These are phyloP conservation scores for Bolborhynchus lineola DNA, from an alignment of 2,113 vertebrate genomes.

Conservation along the genomic window DNA sequence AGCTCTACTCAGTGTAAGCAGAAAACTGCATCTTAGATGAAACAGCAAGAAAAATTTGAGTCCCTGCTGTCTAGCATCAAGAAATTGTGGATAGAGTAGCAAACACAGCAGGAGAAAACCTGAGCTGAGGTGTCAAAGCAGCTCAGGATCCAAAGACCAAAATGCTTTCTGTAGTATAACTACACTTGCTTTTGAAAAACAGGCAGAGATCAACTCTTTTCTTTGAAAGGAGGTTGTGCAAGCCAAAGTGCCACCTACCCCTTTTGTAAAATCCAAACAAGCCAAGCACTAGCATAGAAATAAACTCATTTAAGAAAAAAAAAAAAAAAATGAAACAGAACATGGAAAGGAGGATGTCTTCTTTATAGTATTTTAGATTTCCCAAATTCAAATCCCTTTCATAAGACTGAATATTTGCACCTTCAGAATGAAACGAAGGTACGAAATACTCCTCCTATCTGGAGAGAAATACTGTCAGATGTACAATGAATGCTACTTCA, in stretches of 20 bases:
- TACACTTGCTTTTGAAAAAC: not conserved
- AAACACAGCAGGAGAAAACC: not conserved
- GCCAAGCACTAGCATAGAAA: not conserved
- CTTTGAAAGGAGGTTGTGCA: not conserved
- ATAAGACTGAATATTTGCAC: not conserved
- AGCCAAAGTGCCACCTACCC: not conserved
- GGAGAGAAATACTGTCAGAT: not conserved
- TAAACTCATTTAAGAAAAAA: not conserved
- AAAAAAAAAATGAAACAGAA: no score
- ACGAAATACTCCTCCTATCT: not conserved
- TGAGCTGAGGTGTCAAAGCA: not conserved
- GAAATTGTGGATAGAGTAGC: not conserved
- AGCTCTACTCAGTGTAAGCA: not conserved
- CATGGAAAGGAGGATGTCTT: not conserved
- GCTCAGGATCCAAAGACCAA: not conserved
- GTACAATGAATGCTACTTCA: conserved; percentile 10
- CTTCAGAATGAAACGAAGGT: not conserved
- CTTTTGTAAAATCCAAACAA: not conserved
- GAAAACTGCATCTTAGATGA: not conserved
- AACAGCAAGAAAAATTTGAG: not conserved
- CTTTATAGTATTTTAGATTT: not conserved
- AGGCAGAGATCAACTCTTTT: not conserved
- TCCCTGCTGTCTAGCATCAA: not conserved
- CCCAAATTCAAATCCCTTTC: not conserved
- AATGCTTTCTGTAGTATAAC: not conserved